phyloP scores from a whole-genome alignment of 1,140 invertebrate species.

The Trichomalopsis sarcophagae region DNA sequence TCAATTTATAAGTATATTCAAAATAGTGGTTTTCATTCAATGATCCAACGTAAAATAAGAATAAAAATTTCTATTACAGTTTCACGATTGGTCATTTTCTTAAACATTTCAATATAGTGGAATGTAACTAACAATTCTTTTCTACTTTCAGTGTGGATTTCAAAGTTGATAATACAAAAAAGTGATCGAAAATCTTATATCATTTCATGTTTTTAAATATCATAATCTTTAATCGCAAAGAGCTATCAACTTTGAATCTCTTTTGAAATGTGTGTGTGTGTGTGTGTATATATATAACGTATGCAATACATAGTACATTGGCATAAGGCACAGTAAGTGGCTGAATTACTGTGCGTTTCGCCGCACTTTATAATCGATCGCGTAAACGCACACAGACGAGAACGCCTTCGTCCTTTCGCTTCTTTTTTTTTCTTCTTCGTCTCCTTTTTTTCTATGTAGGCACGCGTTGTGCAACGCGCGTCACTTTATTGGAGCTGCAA shows the following conservation, averaged over 20 bases:
- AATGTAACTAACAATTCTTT: too few species aligned
- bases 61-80: too few species aligned
- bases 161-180: background rate
- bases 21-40: background rate
- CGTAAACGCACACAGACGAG: conserved; percentile 5
- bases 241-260: background rate
- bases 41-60: too few species aligned
- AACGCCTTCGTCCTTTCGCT: background rate
- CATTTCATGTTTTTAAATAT: background rate
- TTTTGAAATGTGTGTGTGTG: background rate
- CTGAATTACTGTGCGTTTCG: conserved; percentile 57
- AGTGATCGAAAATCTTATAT: too few species aligned
- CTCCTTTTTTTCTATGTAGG: conserved; percentile 19
- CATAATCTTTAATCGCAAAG: background rate
- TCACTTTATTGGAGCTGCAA: background rate
- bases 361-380: conserved; percentile 19
- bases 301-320: conserved; percentile 22
- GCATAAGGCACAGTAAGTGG: conserved; percentile 56
- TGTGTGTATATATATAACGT: background rate
- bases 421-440: background rate
- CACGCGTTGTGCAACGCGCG: background rate
- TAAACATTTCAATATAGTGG: too few species aligned
- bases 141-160: background rate
- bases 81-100: too few species aligned
- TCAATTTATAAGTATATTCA: background rate